These are phyloP conservation scores for Dendrocincla tyrannina DNA, from an alignment of 2,797 vertebrate species.

Conservation along the genomic window DNA sequence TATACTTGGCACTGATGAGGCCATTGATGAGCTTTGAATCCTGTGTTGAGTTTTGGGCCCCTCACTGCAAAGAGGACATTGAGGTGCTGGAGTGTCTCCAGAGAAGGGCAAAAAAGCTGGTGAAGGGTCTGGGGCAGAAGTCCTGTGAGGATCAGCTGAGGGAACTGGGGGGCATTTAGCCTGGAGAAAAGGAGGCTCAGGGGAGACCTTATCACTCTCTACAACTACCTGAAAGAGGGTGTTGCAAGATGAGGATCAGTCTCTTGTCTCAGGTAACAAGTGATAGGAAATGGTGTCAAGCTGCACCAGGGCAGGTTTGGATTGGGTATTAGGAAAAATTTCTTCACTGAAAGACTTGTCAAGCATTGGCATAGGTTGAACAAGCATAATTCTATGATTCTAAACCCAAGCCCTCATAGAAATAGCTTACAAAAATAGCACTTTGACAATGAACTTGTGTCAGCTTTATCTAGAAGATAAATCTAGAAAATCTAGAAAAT, in stretches of 20 bases:
- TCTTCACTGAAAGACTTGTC: background rate
- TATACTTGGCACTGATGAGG: background rate
- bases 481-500: background rate
- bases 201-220: background rate
- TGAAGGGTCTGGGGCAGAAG: background rate
- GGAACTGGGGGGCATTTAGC: background rate
- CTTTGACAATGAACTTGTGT: background rate
- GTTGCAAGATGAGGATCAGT: background rate
- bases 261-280: background rate
- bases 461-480: background rate
- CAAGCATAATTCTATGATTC: background rate
- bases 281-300: background rate
- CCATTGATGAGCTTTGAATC: accelerated
- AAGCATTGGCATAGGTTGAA: background rate
- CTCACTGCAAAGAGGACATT: background rate
- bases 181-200: background rate
- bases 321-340: background rate
- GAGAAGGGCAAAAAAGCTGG: background rate
- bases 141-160: background rate
- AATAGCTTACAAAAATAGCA: background rate
- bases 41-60: background rate
- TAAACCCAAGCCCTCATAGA: background rate
- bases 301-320: background rate
- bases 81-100: background rate
- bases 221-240: background rate